Percentiles rank a stretch among this genome's conserved stretches.
phyloP scores from a whole-genome alignment of 2,888 invertebrate genomes.

The Tiphia femorata region DNA sequence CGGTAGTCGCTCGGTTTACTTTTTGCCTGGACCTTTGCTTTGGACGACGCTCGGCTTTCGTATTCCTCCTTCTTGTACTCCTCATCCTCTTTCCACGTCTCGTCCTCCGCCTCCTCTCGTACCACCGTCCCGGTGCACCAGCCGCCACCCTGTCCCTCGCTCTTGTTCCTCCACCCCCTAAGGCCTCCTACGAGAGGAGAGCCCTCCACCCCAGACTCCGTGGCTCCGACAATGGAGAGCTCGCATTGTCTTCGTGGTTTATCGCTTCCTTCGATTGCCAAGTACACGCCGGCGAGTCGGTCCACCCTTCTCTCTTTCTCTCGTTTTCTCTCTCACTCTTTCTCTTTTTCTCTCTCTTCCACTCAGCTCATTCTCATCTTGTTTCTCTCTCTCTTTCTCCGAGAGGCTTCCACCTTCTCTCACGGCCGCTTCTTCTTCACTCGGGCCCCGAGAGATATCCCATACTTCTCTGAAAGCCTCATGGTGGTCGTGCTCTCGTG shows the following conservation, averaged over 20 bases:
- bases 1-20: conserved; percentile 55
- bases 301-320: conserved; percentile 13
- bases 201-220: conserved; percentile 38
- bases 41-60: too few relatives aligned
- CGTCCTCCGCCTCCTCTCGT: conserved; percentile 25
- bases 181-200: conserved; percentile 30
- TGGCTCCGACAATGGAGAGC: conserved; percentile 54
- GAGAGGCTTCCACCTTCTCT: too few relatives aligned
- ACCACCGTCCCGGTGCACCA: conserved; percentile 11
- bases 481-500: conserved; percentile 19
- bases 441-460: too few relatives aligned
- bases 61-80: conserved; percentile 27
- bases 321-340: neutral
- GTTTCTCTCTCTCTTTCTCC: neutral
- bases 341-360: neutral
- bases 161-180: conserved; percentile 15
- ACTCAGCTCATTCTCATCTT: conserved; percentile 2
- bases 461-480: too few relatives aligned
- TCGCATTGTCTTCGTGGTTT: conserved; percentile 65
- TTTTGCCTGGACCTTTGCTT: conserved; percentile 55
- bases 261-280: conserved; percentile 65
- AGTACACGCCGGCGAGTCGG: conserved; percentile 36
- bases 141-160: conserved; percentile 3
- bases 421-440: conserved; percentile 10
- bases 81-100: conserved; percentile 11